Evolutionary conservation across 2,113 vertebrate species (phyloP), one percentile per base, ranked within the genome.

Genomic region (Misgurnus anguillicaudatus): DNA sequence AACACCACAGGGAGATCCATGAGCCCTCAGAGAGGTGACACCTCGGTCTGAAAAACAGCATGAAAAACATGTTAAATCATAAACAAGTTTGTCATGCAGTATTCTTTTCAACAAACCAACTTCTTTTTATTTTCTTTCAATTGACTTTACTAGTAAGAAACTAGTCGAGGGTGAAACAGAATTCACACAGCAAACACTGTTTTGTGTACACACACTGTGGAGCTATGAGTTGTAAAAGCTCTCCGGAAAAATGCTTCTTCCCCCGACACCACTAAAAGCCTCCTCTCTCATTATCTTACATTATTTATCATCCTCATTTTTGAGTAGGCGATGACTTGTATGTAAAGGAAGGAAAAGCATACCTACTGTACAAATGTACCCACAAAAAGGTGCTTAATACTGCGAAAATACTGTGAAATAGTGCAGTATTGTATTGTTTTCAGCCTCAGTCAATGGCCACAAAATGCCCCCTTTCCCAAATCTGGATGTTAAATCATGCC

Each of bases 1-100:
- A 86, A 65, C 82, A 42, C 86, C 76, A 86, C 83, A 78, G 85
- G 85, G 75, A 86, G 80, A 85, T 91, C 92, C 93, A 94, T 92
- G 84, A 87, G 86, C 84, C 87, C 88, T 70, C 66, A 2, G 64
- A 39, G 75, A 71, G 57, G 70, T 45, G 65, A 60, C 71, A 82
- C 66, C 79, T 82, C 70, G 74, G 80, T 63, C 85, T 85, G 66
- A n/a, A 83, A 76, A 78, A 81, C 36, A 82, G 51, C 16, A 69
- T 47, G 72, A 68, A 75, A 53, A 81, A 81, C 60, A 73, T 48
- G 78, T 80, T 60, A 47, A 76, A 51, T 19, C 2, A 39, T 66
- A 77, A 83, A 76, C 66, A 65, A 17, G 13, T 45, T 17, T 47
- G 67, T 62, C 31, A 68, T 6, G 2, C 6, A 9, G 31, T 36